These are phyloP conservation scores for Perizoma affinitatum DNA, from an alignment of 2,888 invertebrate species.

Conservation along the genomic window DNA sequence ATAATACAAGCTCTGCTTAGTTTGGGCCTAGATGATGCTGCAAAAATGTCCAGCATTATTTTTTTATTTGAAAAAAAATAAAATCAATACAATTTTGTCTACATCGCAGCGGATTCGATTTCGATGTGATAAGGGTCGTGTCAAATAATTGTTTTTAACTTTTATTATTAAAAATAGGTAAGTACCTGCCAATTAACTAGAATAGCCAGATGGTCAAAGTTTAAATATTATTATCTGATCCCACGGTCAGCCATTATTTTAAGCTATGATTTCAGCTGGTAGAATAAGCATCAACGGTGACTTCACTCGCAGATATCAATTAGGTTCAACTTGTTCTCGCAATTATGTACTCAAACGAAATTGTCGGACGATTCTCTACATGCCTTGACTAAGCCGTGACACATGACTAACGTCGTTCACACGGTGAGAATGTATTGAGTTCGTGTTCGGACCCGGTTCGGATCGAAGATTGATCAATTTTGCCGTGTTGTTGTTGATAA, in stretches of 20 bases:
- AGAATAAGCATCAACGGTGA: slow-evolving; percentile 61
- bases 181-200: background rate
- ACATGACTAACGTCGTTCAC: slow-evolving; percentile 61
- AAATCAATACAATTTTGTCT: too few species aligned
- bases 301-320: slow-evolving; percentile 74
- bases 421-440: slow-evolving; percentile 47
- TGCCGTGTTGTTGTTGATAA: slow-evolving; percentile 7
- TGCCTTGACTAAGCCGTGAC: slow-evolving; percentile 67
- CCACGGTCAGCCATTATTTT: slow-evolving; percentile 11
- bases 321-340: slow-evolving; percentile 79
- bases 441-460: slow-evolving; percentile 36
- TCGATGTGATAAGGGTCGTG: background rate
- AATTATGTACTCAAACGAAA: slow-evolving; percentile 82
- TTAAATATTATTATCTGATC: slow-evolving; percentile 19
- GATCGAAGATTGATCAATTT: slow-evolving; percentile 25
- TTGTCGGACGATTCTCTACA: slow-evolving; percentile 79
- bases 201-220: slow-evolving; percentile 8
- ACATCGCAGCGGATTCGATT: too few species aligned
- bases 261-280: slow-evolving; percentile 15
- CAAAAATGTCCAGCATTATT: too few species aligned
- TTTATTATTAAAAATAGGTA: too few species aligned
- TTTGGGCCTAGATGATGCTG: too few species aligned
- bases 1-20: too few species aligned
- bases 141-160: background rate
- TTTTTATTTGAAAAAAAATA: too few species aligned